Percentiles rank a stretch among this genome's conserved stretches.
Conservation (phyloP, 2,888 invertebrate genomes). For the Ornithoptera priamus region DNA sequence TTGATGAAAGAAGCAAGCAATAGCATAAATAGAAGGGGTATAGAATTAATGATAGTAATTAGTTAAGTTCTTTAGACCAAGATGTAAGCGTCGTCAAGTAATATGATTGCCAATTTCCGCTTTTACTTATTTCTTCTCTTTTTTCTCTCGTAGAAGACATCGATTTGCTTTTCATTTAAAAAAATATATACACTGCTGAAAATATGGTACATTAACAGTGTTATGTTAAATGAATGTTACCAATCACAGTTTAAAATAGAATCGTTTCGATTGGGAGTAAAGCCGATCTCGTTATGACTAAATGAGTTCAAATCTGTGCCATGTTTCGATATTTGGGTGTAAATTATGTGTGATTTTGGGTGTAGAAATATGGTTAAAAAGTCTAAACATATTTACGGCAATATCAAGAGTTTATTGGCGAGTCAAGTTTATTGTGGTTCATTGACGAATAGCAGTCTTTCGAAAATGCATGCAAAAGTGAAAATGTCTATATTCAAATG, state of each 20-base stretch:
- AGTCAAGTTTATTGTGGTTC: background rate
- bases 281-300: slow-evolving; percentile 1
- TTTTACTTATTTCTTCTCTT: too few relatives aligned
- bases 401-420: background rate
- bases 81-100: too few relatives aligned
- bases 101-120: too few relatives aligned
- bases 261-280: background rate
- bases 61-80: too few relatives aligned
- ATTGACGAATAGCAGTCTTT: too few relatives aligned
- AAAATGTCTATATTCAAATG: too few relatives aligned
- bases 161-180: background rate
- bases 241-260: background rate
- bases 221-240: slow-evolving; percentile 1
- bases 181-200: background rate
- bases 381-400: background rate
- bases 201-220: background rate
- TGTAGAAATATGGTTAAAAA: background rate
- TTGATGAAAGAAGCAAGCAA: too few relatives aligned
- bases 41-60: too few relatives aligned
- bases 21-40: too few relatives aligned
- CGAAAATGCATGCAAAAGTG: too few relatives aligned
- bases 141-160: too few relatives aligned
- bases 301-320: background rate
- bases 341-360: background rate
- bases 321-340: background rate